Evolutionary conservation across 2,113 vertebrate species (phyloP).

Genomic region (Gavialis gangeticus): DNA sequence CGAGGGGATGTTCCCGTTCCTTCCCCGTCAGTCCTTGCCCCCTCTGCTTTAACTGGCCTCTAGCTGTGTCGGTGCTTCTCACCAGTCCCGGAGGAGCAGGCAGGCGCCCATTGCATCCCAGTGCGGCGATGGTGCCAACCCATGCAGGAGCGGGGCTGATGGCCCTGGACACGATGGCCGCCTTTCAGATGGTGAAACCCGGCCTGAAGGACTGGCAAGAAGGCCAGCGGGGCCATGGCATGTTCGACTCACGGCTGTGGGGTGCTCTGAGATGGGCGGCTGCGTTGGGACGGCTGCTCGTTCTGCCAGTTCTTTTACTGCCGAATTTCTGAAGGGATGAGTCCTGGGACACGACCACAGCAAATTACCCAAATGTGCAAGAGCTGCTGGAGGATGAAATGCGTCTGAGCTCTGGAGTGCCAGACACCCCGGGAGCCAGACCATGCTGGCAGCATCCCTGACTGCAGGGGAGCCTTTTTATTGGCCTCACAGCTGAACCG

Average conservation of each 20-base stretch:
- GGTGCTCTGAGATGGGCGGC: not conserved
- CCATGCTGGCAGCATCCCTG: constrained; percentile 42
- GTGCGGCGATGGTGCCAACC: no score
- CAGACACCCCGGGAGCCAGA: constrained; percentile 42
- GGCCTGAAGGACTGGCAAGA: accelerated
- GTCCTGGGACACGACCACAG: constrained; percentile 39
- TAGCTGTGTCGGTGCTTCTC: no score
- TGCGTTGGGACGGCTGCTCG: not conserved
- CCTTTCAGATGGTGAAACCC: not conserved
- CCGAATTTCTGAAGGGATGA: constrained; percentile 1
- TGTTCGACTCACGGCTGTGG: not conserved
- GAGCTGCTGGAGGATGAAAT: constrained; percentile 54
- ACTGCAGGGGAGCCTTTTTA: constrained; percentile 47
- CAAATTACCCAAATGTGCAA: constrained; percentile 39
- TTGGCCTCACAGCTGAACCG: constrained; percentile 1
- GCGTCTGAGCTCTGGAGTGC: constrained; percentile 44
- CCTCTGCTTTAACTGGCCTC: not conserved
- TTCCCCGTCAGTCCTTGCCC: not conserved
- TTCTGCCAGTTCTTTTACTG: not conserved
- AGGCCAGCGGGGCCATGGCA: accelerated
- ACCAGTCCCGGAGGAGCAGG: no score
- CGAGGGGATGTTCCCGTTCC: not conserved
- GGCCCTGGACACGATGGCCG: not conserved
- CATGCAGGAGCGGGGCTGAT: not conserved
- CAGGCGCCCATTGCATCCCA: no score